Evolutionary conservation across 2,113 vertebrate species (phyloP).

Genomic region (Eulacestoma nigropectus): DNA sequence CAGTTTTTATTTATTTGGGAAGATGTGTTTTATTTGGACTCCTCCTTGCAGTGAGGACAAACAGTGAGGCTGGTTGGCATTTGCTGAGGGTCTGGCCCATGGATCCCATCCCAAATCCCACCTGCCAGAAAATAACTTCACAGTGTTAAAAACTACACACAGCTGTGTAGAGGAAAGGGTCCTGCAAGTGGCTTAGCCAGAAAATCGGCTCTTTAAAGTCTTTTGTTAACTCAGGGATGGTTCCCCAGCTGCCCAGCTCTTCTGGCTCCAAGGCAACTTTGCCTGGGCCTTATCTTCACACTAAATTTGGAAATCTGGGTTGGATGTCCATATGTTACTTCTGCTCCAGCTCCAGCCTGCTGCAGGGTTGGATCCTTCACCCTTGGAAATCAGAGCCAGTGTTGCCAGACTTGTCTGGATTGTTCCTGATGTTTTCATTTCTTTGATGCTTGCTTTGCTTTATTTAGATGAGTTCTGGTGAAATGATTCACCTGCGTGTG

Average conservation of each 20-base stretch:
- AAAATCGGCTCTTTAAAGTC: not conserved
- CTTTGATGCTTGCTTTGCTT: slow-evolving; percentile 51
- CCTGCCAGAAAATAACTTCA: not conserved
- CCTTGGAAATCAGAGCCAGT: not conserved
- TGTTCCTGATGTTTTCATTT: slow-evolving; percentile 18
- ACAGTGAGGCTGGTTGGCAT: not conserved
- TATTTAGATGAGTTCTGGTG: slow-evolving; percentile 37
- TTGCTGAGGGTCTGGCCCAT: not conserved
- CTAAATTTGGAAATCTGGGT: not conserved
- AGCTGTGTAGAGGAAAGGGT: not conserved
- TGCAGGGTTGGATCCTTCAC: not conserved
- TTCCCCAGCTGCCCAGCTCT: not conserved
- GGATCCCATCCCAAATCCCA: not conserved
- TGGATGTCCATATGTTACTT: not conserved
- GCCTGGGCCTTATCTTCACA: not conserved
- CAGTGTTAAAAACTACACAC: not conserved
- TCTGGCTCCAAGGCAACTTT: not conserved
- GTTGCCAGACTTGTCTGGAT: not conserved
- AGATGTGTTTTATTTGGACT: not conserved
- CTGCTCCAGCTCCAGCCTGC: not conserved
- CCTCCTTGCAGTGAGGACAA: not conserved
- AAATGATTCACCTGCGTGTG: slow-evolving; percentile 58
- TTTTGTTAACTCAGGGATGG: not conserved
- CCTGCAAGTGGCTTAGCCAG: not conserved
- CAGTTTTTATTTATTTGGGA: not conserved